phyloP scores from a whole-genome alignment of 2,888 invertebrate genomes.

The Leptinotarsa tumamoca region DNA sequence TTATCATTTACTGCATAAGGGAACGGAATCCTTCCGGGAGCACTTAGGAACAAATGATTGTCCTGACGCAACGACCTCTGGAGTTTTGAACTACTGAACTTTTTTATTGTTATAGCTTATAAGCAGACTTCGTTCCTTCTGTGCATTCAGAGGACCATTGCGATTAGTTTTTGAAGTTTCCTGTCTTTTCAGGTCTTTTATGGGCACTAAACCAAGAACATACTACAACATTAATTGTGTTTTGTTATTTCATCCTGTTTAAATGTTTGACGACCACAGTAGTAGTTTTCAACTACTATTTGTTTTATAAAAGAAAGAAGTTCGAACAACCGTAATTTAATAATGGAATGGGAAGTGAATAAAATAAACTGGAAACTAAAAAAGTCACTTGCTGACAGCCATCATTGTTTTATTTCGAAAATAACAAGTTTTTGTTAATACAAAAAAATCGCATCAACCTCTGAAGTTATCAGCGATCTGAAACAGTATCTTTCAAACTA shows the following conservation, averaged over 20 bases:
- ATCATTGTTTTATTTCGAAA: too few species aligned
- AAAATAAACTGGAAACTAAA: too few species aligned
- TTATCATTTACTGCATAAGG: slow-evolving; percentile 10
- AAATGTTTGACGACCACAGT: neutral
- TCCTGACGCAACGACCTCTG: slow-evolving; percentile 42
- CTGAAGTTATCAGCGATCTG: too few species aligned
- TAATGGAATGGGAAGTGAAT: too few species aligned
- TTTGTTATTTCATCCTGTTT: neutral
- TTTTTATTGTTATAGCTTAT: slow-evolving; percentile 52
- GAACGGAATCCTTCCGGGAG: slow-evolving; percentile 29
- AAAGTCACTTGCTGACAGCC: too few species aligned
- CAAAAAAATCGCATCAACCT: too few species aligned
- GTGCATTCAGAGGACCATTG: slow-evolving; percentile 36
- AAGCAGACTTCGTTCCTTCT: slow-evolving; percentile 37
- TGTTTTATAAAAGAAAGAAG: too few species aligned
- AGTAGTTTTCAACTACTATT: neutral
- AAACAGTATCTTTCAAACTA: too few species aligned
- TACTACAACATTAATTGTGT: neutral
- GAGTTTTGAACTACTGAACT: slow-evolving; percentile 54
- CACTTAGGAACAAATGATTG: slow-evolving; percentile 50
- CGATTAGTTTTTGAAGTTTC: slow-evolving; percentile 40
- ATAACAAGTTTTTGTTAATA: too few species aligned
- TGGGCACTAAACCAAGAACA: neutral
- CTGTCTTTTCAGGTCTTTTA: slow-evolving; percentile 28
- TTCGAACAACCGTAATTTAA: too few species aligned